Evolutionary conservation across 2,113 vertebrate species (phyloP).

Genomic region (Vimba vimba): DNA sequence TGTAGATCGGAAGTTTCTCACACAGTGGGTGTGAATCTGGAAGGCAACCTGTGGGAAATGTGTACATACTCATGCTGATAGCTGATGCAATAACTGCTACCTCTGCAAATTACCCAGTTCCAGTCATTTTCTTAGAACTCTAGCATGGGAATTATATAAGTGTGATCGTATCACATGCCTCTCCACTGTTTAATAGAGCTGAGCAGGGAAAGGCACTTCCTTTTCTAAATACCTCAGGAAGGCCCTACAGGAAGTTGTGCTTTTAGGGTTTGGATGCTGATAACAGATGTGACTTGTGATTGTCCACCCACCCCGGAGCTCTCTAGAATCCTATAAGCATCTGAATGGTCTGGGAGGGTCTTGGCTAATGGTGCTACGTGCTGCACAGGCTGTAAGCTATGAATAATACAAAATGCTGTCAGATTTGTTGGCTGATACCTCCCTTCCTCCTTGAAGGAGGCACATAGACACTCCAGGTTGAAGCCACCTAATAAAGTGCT

Average conservation of each 20-base stretch:
- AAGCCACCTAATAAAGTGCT: constrained; percentile 29
- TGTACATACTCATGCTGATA: background rate
- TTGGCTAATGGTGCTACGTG: constrained; percentile 61
- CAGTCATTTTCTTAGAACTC: background rate
- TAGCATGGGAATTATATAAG: constrained; percentile 52
- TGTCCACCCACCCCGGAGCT: constrained; percentile 54
- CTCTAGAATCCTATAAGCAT: constrained; percentile 10
- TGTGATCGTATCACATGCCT: constrained; percentile 50
- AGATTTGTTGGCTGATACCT: constrained; percentile 32
- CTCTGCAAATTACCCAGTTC: background rate
- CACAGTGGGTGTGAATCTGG: constrained; percentile 1
- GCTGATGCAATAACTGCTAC: background rate
- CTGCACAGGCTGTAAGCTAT: constrained; percentile 47
- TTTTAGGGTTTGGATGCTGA: constrained; percentile 65
- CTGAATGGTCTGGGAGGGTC: constrained; percentile 48
- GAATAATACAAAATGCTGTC: constrained; percentile 12
- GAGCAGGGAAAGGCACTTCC: constrained; percentile 62
- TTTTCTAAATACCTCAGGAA: constrained; percentile 59
- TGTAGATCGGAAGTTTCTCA: background rate
- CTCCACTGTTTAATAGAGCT: constrained; percentile 44
- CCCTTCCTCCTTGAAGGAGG: background rate
- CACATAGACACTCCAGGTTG: background rate
- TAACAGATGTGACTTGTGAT: constrained; percentile 53
- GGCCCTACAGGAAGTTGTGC: constrained; percentile 69
- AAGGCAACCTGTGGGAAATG: constrained; percentile 13